Evolutionary conservation across 2,113 vertebrate genomes (phyloP).

Genomic region (Neotragus moschatus): DNA sequence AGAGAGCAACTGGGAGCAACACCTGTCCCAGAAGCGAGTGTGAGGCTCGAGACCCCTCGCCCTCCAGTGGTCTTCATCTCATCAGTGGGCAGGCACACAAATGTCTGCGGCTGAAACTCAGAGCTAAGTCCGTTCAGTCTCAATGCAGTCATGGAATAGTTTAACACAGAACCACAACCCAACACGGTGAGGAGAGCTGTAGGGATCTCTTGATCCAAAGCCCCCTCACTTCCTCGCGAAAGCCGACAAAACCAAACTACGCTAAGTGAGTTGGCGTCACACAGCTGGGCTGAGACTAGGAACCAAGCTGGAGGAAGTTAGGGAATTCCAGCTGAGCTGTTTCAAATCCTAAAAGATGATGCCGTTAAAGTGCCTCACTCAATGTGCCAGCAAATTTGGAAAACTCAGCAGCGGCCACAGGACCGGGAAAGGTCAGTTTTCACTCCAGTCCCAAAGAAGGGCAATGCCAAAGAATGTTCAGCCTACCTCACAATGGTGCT

Average conservation of each 20-base stretch:
- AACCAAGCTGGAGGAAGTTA: background rate
- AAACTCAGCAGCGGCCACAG: background rate
- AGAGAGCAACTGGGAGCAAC: background rate
- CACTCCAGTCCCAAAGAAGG: background rate
- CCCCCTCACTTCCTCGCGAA: background rate
- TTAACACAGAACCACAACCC: background rate
- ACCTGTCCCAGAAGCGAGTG: background rate
- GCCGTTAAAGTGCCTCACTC: background rate
- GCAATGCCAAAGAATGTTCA: background rate
- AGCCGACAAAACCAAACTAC: background rate
- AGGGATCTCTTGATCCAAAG: background rate
- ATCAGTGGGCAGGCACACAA: background rate
- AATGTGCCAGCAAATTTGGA: background rate
- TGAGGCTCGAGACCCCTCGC: background rate
- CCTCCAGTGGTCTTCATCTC: background rate
- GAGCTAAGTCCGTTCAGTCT: background rate
- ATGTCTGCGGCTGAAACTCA: background rate
- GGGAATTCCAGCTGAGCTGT: background rate
- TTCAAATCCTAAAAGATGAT: background rate
- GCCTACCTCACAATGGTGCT: background rate
- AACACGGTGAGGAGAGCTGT: background rate
- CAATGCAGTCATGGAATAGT: rapidly evolving
- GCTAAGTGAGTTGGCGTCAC: background rate
- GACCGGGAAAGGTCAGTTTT: background rate
- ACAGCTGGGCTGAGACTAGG: background rate